These are phyloP conservation scores for Rhaphigaster nebulosa DNA, from an alignment of 2,888 invertebrate species.

Conservation along the genomic window DNA sequence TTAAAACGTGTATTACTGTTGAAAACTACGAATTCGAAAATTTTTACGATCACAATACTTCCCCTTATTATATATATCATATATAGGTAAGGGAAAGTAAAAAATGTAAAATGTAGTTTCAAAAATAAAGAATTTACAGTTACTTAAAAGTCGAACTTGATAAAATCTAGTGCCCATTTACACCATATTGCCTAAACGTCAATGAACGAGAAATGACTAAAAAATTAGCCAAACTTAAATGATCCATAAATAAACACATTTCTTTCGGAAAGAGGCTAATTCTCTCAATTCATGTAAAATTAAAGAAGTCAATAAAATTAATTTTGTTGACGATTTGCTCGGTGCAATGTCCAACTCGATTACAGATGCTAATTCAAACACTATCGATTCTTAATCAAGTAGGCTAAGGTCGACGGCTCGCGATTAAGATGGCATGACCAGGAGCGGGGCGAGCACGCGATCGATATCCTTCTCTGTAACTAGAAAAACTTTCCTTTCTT, in stretches of 20 bases:
- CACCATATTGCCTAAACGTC: no score
- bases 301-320: no score
- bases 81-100: neutral
- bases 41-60: neutral
- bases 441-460: neutral
- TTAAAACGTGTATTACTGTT: neutral
- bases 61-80: neutral
- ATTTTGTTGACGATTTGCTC: no score
- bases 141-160: no score
- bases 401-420: neutral
- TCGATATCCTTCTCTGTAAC: neutral
- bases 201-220: no score
- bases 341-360: neutral
- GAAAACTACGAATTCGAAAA: neutral
- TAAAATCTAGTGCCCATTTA: no score
- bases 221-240: no score
- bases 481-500: neutral
- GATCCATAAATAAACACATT: no score
- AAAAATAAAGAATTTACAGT: no score
- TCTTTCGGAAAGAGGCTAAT: no score
- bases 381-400: neutral
- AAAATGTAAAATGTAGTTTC: no score
- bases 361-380: neutral
- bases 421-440: neutral
- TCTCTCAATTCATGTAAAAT: no score